Evolutionary conservation across 2,888 invertebrate species (phyloP).

Genomic region (Cryptosula pallasiana): DNA sequence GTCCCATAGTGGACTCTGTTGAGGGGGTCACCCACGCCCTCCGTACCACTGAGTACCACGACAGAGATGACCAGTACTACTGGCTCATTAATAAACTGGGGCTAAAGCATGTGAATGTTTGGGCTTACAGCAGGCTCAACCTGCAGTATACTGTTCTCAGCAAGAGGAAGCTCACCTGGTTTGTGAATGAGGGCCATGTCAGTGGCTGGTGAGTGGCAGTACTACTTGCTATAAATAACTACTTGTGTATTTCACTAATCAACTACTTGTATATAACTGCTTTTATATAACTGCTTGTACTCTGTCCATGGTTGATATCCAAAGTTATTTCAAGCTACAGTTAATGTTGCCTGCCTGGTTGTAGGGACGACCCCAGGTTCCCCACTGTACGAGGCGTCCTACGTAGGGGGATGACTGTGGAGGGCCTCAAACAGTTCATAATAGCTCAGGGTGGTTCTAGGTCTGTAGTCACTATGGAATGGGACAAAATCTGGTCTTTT

Average conservation of each 20-base stretch:
- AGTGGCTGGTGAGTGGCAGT: conserved; percentile 76
- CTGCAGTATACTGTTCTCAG: conserved; percentile 98
- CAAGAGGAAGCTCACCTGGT: conserved; percentile 95
- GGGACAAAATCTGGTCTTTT: conserved; percentile 99
- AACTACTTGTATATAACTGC: too few species aligned
- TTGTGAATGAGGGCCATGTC: conserved; percentile 86
- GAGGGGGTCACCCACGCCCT: conserved; percentile 96
- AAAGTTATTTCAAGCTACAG: too few species aligned
- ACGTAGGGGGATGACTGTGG: conserved; percentile 92
- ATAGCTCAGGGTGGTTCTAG: conserved; percentile 92
- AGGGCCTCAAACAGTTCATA: conserved; percentile 92
- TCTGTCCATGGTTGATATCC: too few species aligned
- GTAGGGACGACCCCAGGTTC: conserved; percentile 94
- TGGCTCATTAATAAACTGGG: conserved; percentile 63
- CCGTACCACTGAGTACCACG: conserved; percentile 96
- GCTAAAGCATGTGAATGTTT: conserved; percentile 80
- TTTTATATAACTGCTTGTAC: too few species aligned
- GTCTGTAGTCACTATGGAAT: conserved; percentile 98
- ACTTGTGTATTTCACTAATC: too few species aligned
- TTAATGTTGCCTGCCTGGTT: not conserved
- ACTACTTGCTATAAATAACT: too few species aligned
- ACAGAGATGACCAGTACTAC: conserved; percentile 89
- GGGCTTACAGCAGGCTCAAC: conserved; percentile 92
- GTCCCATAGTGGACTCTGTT: conserved; percentile 95
- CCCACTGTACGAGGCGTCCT: conserved; percentile 96